phyloP scores from a whole-genome alignment of 1,140 invertebrate species.

The Drosophila repletoides region DNA sequence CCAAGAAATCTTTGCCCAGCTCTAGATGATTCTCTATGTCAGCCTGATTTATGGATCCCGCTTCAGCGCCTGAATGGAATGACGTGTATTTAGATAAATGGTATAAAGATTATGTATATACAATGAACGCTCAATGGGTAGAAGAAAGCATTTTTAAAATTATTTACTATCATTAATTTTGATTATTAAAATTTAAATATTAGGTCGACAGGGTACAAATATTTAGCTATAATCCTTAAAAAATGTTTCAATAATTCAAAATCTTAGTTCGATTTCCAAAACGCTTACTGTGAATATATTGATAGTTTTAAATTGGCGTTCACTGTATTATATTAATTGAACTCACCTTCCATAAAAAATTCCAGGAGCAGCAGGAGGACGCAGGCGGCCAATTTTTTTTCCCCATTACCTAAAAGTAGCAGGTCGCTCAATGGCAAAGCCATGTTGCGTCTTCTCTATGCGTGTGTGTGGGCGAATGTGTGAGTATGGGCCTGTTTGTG shows the following conservation, averaged over 20 bases:
- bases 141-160: too few relatives aligned
- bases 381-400: slow-evolving; percentile 74
- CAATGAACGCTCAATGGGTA: too few relatives aligned
- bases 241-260: too few relatives aligned
- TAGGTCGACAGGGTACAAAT: too few relatives aligned
- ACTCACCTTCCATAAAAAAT: slow-evolving; percentile 76
- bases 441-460: slow-evolving; percentile 47
- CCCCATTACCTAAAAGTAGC: slow-evolving; percentile 61
- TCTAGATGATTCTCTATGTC: slow-evolving; percentile 97
- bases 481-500: slow-evolving; percentile 26
- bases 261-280: too few relatives aligned
- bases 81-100: slow-evolving; percentile 37
- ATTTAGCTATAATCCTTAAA: too few relatives aligned
- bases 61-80: slow-evolving; percentile 83
- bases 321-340: too few relatives aligned
- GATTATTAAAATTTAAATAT: too few relatives aligned
- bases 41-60: slow-evolving; percentile 85
- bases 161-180: too few relatives aligned
- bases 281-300: too few relatives aligned
- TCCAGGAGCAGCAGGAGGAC: slow-evolving; percentile 71
- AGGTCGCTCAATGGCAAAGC: slow-evolving; percentile 71
- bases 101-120: not conserved
- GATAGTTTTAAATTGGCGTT: too few relatives aligned
- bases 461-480: not conserved
- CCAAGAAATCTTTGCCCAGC: slow-evolving; percentile 94